phyloP scores from a whole-genome alignment of 2,888 invertebrate genomes.

The Onchidella celtica region DNA sequence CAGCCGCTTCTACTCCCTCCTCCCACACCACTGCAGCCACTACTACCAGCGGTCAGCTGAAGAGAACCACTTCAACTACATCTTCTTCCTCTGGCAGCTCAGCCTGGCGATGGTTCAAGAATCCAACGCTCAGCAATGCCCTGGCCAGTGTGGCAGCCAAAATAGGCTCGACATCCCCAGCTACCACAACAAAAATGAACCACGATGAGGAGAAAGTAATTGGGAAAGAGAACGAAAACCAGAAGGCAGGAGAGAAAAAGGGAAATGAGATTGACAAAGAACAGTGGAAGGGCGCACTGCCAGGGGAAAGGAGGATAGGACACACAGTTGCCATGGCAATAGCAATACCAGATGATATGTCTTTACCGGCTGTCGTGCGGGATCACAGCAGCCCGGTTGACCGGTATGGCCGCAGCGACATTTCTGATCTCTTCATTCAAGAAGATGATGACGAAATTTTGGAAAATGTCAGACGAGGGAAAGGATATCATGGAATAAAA shows the following conservation, averaged over 20 bases:
- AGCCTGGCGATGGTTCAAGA: constrained; percentile 43
- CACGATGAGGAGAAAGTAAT: constrained; percentile 12
- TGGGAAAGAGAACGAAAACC: constrained; percentile 4
- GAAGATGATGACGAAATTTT: constrained; percentile 26
- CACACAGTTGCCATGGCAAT: background rate
- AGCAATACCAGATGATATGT: constrained; percentile 30
- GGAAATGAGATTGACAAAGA: constrained; percentile 6
- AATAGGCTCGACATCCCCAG: constrained; percentile 37
- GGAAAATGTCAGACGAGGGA: background rate
- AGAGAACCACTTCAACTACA: constrained; percentile 5
- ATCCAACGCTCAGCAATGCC: constrained; percentile 41
- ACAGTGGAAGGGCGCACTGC: background rate
- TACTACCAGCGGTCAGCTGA: constrained; percentile 1
- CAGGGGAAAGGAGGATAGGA: background rate
- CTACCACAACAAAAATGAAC: background rate
- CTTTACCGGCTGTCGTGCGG: constrained; percentile 44
- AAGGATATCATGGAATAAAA: background rate
- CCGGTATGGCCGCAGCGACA: background rate
- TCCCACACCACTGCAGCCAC: background rate
- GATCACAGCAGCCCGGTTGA: constrained; percentile 44
- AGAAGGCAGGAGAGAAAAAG: background rate
- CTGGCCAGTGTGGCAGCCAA: constrained; percentile 44
- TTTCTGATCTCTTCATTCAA: constrained; percentile 36
- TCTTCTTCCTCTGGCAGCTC: background rate
- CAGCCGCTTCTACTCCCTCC: background rate